These are phyloP conservation scores for Cheilosia urbana DNA, from an alignment of 2,888 invertebrate species.

Conservation along the genomic window DNA sequence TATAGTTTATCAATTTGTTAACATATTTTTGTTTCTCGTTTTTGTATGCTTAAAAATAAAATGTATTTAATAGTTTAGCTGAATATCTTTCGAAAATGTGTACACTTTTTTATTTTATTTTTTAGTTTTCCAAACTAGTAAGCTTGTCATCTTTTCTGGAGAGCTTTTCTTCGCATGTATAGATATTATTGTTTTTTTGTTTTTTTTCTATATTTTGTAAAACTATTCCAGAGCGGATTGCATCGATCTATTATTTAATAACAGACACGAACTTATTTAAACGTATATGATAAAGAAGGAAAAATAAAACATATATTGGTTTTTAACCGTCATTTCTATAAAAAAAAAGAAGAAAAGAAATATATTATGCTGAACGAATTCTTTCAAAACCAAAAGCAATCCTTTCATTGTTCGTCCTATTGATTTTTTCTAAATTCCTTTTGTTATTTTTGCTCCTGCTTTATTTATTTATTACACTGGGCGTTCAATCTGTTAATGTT, in stretches of 20 bases:
- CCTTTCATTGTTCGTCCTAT: conserved; percentile 2
- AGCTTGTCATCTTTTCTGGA: conserved; percentile 43
- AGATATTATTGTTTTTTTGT: background rate
- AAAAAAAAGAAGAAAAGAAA: conserved; percentile 1
- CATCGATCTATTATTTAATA: conserved; percentile 34
- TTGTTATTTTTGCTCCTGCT: conserved; percentile 18
- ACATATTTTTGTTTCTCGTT: conserved; percentile 55
- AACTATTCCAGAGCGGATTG: conserved; percentile 60
- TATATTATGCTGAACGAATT: conserved; percentile 23
- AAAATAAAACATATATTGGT: background rate
- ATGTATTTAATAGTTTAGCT: conserved; percentile 56
- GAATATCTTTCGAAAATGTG: conserved; percentile 65
- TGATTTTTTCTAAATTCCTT: background rate
- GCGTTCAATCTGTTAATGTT: conserved; percentile 20
- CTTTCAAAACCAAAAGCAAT: conserved; percentile 54
- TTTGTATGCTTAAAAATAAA: conserved; percentile 48
- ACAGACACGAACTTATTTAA: conserved; percentile 11
- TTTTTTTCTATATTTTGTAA: conserved; percentile 9
- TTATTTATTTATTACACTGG: conserved; percentile 46
- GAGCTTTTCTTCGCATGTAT: conserved; percentile 22
- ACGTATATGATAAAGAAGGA: background rate
- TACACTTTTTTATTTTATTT: conserved; percentile 71
- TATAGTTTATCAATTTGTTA: conserved; percentile 12
- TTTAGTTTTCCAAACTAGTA: conserved; percentile 24
- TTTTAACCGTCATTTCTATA: background rate